Conservation (phyloP, 2,888 invertebrate genomes). For the Erannis defoliaria region DNA sequence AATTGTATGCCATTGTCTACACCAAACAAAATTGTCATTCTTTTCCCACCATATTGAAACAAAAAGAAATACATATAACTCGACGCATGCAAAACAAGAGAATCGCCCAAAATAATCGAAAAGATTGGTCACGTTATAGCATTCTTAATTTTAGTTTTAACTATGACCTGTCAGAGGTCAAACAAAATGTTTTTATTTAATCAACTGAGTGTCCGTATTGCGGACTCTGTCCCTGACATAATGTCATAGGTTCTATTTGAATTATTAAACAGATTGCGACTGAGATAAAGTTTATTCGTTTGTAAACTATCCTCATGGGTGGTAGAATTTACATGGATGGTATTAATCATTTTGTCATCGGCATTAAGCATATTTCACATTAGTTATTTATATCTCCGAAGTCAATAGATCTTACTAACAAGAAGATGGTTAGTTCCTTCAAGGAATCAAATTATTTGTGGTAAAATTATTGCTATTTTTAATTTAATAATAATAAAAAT, state of each 20-base stretch:
- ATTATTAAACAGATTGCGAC: conserved; percentile 31
- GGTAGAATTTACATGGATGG: conserved; percentile 4
- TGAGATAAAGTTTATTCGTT: conserved; percentile 12
- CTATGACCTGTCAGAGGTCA: conserved; percentile 35
- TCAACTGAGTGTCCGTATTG: conserved; percentile 29
- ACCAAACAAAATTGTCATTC: too few species aligned
- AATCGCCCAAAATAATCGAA: too few species aligned
- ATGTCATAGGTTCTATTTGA: conserved; percentile 38
- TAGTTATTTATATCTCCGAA: too few species aligned
- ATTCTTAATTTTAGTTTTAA: not conserved
- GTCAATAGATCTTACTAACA: too few species aligned
- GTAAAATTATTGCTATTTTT: too few species aligned
- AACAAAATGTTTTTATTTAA: conserved; percentile 6
- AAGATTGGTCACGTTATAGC: not conserved
- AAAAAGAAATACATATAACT: too few species aligned
- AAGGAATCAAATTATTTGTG: too few species aligned
- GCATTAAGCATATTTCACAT: not conserved
- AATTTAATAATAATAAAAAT: too few species aligned
- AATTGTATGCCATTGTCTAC: too few species aligned
- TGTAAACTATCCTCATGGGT: not conserved
- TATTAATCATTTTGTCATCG: conserved; percentile 15
- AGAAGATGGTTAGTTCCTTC: too few species aligned
- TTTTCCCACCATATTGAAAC: too few species aligned
- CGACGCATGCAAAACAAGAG: too few species aligned
- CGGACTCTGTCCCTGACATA: conserved; percentile 41